A percentile compares a stretch with the other conserved stretches of the same genome.
These are phyloP conservation scores for Linepithema humile DNA, from an alignment of 1,140 invertebrate genomes.

Conservation along the genomic window DNA sequence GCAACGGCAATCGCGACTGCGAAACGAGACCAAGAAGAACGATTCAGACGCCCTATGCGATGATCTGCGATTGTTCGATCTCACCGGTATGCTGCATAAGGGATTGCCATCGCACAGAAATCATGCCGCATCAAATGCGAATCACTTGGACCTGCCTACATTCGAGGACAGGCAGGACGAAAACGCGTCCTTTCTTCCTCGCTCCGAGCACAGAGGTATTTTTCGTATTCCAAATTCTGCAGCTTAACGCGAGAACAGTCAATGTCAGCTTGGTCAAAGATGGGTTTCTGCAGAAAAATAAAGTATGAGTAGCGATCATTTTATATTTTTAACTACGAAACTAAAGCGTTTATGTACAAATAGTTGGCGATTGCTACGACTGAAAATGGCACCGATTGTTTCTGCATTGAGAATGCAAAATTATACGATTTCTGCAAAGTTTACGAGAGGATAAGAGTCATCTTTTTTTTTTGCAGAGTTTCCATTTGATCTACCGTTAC, in stretches of 20 bases:
- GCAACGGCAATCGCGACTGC: conserved; percentile 67
- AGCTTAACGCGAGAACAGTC: too few relatives aligned
- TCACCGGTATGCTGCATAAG: conserved; percentile 75
- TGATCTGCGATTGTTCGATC: conserved; percentile 76
- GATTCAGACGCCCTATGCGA: conserved; percentile 48
- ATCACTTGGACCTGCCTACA: conserved; percentile 75
- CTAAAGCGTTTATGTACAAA: too few relatives aligned
- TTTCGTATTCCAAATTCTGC: neutral
- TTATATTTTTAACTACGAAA: too few relatives aligned
- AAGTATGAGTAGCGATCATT: too few relatives aligned
- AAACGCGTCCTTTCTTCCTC: neutral
- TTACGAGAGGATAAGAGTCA: neutral
- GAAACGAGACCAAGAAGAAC: conserved; percentile 68
- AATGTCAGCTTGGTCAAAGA: too few relatives aligned
- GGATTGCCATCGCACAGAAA: conserved; percentile 55
- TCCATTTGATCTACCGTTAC: conserved; percentile 78
- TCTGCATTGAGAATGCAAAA: too few relatives aligned
- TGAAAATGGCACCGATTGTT: too few relatives aligned
- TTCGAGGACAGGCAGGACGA: conserved; percentile 52
- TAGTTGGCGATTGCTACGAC: too few relatives aligned
- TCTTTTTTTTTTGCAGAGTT: conserved; percentile 67
- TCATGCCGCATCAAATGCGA: conserved; percentile 64
- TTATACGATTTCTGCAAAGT: neutral
- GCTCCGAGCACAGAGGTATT: conserved; percentile 73
- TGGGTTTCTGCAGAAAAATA: too few relatives aligned